Conservation (phyloP, 92 coral and sea anemone species). For the Epizoanthus illoricatus region DNA sequence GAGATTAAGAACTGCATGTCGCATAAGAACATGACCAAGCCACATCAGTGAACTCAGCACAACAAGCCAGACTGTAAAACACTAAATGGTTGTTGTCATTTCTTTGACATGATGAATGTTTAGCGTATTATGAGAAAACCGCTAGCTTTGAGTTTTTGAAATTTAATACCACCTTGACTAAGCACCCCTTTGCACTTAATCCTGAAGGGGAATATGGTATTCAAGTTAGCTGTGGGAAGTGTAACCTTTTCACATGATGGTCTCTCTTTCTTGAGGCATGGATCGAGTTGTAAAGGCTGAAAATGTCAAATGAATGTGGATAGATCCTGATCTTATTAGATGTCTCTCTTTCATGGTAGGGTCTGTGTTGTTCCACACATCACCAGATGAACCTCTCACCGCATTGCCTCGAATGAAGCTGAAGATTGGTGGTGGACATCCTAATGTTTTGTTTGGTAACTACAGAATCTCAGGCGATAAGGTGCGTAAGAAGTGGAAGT, state of each 20-base stretch:
- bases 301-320: background rate
- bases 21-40: too few relatives aligned
- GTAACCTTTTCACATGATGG: background rate
- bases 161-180: too few relatives aligned
- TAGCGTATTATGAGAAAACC: too few relatives aligned
- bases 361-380: slow-evolving; percentile 66
- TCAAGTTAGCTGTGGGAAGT: background rate
- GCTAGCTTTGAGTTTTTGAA: too few relatives aligned
- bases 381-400: slow-evolving; percentile 80
- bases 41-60: too few relatives aligned
- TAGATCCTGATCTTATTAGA: background rate
- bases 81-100: too few relatives aligned
- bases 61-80: too few relatives aligned
- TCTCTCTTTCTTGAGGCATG: background rate
- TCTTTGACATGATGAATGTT: too few relatives aligned
- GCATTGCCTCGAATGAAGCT: slow-evolving; percentile 65
- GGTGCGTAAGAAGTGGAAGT: slow-evolving; percentile 39
- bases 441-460: slow-evolving; percentile 65
- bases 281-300: background rate
- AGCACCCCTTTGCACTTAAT: too few relatives aligned
- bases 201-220: too few relatives aligned
- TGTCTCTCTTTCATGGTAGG: slow-evolving; percentile 45
- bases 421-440: slow-evolving; percentile 61
- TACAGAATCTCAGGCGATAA: slow-evolving; percentile 77
- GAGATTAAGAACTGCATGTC: too few relatives aligned